Percentiles rank a stretch among this genome's conserved stretches.
phyloP scores from a whole-genome alignment of 1,140 invertebrate genomes.

The Drosophila prosaltans region DNA sequence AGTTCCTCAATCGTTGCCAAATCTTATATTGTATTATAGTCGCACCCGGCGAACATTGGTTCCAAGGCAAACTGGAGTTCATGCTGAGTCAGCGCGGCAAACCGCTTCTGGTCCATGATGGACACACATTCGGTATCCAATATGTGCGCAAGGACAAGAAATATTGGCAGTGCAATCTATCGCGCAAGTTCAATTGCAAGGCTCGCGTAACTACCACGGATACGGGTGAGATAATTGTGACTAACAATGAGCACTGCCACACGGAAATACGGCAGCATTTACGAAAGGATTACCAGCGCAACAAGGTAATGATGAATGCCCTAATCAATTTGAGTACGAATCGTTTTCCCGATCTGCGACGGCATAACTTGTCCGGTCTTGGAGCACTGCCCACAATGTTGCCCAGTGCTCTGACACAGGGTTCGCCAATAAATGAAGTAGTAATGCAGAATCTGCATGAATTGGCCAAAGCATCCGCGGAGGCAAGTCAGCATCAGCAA shows the following conservation, averaged over 20 bases:
- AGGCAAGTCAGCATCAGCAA: slow-evolving; percentile 56
- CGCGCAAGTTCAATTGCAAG: slow-evolving; percentile 82
- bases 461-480: slow-evolving; percentile 66
- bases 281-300: slow-evolving; percentile 82
- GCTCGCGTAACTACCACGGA: slow-evolving; percentile 82
- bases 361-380: slow-evolving; percentile 50
- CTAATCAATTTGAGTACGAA: slow-evolving; percentile 72
- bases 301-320: slow-evolving; percentile 83
- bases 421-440: slow-evolving; percentile 64
- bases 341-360: slow-evolving; percentile 51
- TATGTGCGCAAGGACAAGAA: slow-evolving; percentile 83
- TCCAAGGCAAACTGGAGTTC: slow-evolving; percentile 82
- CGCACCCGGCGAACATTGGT: slow-evolving; percentile 82
- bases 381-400: slow-evolving; percentile 45
- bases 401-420: slow-evolving; percentile 45
- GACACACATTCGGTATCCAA: slow-evolving; percentile 82
- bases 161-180: slow-evolving; percentile 83
- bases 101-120: slow-evolving; percentile 81
- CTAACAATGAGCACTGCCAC: slow-evolving; percentile 83
- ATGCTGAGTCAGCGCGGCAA: slow-evolving; percentile 83
- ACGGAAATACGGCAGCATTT: slow-evolving; percentile 82
- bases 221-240: slow-evolving; percentile 82
- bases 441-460: slow-evolving; percentile 69
- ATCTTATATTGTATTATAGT: slow-evolving; percentile 79
- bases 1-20: slow-evolving; percentile 47